Base-by-base conservation (phyloP, 2,888 invertebrate species). In the Actias luna region DNA sequence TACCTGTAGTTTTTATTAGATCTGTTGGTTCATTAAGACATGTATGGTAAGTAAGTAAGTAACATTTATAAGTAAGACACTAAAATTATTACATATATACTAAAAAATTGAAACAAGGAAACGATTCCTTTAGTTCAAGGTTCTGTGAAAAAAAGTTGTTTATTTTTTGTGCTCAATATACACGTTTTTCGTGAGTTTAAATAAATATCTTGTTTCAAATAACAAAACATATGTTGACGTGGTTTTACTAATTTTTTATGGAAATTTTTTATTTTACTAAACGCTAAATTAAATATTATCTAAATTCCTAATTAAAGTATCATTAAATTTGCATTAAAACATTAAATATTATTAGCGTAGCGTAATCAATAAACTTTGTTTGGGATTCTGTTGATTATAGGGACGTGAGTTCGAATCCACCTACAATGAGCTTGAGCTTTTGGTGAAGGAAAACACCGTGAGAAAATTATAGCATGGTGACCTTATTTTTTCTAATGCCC, bases 121-220 rank as follows among this genome's bases (percentile, higher is more conserved):
- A 25, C 12, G 46, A 50, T 50, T 50, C 46, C 22, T 50, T 50
- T 12, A 50, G 46, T 50, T 50, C 22, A 50, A 50, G 46, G 46
- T 50, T 50, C 12, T 25, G 14, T 12, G 2, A 50, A 50, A 46
- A 46, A 50, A 50, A 50, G 25, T 50, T 12, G 46, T 50, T 50
- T 22, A 50, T 25, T 3, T 25, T 25, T 50, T 25, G 8, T 33
- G 5, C 5, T 8, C 33, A 25, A 8, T n/a, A 18, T 42, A 22
- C 46, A 50, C 46, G 46, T 50, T 50, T 25, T 50, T 25, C 46
- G 46, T 50, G 46, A 22, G 46, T 25, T 50, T 10, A 50, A 22
- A 12, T 50, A 50, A 25, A 50, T 42, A 50, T 50, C 18, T 8
- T 50, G 14, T 50, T 50, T 50, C 10, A 25, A 50, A 12, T 50